Base-by-base conservation (phyloP, 2,888 invertebrate species). In the Eupithecia inturbata region DNA sequence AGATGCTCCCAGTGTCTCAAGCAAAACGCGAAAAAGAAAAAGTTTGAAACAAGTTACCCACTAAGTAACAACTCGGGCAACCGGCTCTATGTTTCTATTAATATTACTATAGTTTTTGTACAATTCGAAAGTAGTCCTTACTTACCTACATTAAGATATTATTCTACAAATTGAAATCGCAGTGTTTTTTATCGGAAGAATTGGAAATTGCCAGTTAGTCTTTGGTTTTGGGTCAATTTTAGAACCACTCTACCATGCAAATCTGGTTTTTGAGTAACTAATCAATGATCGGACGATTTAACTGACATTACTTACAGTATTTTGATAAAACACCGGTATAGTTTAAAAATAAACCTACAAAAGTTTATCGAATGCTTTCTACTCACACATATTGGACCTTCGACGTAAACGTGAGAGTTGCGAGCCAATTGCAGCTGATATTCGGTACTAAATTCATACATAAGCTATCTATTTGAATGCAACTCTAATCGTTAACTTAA, bases 1-100 rank as follows among this genome's bases (percentile, higher is more conserved):
- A 75, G 74, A 69, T 77, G 77, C 69, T 73, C 63, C 60, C 69
- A 62, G 69, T 74, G 68, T 69, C 62, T 64, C 49, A 69, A 68
- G 64, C 57, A 68, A 70, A 72, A 72, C 45, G 66, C 39, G 64
- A 66, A 73, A 53, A 76, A 72, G 64, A 66, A 76, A 68, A 76
- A 73, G 73, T 73, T 71, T 53, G 16, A 26, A 70, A 75, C 72
- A 67, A 75, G 71, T 71, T 71, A 22, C 45, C 12, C 22, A 22
- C 39, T 49, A n/a, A 49, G 49, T 49, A 49, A 53, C 22, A n/a
- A 45, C 67, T 57, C 33, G 62, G 39, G 22, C 70, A 28, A 71
- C 66, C n/a, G 6, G 66, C 53, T 68, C n/a, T 28, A 53, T 53
- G n/a, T 72, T 53, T 64, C 19, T 67, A 63, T 66, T 19, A 68